Conservation (phyloP, 2,888 invertebrate genomes). For the Hecatera dysodea region DNA sequence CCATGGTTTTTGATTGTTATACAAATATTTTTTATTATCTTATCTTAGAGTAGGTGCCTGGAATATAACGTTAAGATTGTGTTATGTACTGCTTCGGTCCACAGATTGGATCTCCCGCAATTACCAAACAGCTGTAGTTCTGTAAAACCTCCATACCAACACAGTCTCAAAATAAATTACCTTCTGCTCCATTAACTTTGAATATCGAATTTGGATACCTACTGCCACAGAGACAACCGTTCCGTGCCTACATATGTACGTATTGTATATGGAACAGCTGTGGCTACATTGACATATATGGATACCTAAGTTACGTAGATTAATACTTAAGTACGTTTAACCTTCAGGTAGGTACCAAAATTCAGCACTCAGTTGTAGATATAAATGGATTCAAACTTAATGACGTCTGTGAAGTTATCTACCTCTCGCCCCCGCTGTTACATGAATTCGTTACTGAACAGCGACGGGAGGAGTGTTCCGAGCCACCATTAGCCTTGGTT, state of each 20-base stretch:
- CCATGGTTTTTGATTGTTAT: too few species aligned
- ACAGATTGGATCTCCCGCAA: background rate
- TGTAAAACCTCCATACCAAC: background rate
- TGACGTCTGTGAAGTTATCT: background rate
- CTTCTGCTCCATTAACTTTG: slow-evolving; percentile 11
- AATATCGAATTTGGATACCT: background rate
- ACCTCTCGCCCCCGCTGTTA: too few species aligned
- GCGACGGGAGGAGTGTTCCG: too few species aligned
- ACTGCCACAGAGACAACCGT: background rate
- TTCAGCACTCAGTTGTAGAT: background rate
- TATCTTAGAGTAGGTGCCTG: too few species aligned
- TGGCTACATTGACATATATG: background rate
- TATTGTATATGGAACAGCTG: slow-evolving; percentile 2
- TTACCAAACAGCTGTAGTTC: background rate
- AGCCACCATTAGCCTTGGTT: background rate
- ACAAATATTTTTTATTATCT: too few species aligned
- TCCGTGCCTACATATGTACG: background rate
- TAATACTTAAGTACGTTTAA: background rate
- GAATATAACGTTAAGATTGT: too few species aligned
- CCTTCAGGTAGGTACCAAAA: background rate
- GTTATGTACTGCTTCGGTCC: background rate
- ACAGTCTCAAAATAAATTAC: background rate
- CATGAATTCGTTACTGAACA: background rate
- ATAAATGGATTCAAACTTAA: background rate
- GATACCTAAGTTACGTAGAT: background rate